Evolutionary conservation across 2,113 vertebrate genomes (phyloP).

Genomic region (Centropus bengalensis): DNA sequence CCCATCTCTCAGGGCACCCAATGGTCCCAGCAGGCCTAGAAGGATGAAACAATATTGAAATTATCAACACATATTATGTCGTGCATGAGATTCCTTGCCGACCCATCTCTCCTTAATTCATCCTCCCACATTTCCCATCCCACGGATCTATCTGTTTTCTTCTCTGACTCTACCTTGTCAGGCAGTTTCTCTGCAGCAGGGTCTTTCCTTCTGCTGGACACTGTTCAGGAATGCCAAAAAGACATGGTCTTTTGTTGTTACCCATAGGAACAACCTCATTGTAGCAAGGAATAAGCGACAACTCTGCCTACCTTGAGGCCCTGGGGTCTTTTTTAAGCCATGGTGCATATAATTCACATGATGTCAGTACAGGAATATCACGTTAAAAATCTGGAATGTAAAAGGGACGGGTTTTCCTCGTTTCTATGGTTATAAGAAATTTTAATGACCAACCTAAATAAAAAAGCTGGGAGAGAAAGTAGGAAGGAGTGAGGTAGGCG

Average conservation of each 20-base stretch:
- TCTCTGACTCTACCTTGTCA: neutral
- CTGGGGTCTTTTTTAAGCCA: neutral
- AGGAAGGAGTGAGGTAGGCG: conserved; percentile 55
- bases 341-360: neutral
- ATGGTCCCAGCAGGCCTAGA: neutral
- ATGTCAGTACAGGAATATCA: conserved; percentile 51
- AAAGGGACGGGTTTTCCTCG: conserved; percentile 60
- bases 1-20: neutral
- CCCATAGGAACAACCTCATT: neutral
- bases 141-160: neutral
- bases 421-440: conserved; percentile 67
- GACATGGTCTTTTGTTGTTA: neutral
- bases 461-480: conserved; percentile 61
- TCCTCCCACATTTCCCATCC: neutral
- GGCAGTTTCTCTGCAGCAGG: neutral
- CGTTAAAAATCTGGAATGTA: neutral
- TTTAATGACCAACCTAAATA: conserved; percentile 66
- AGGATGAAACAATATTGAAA: neutral
- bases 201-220: neutral
- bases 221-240: neutral
- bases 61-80: neutral
- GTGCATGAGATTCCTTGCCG: neutral
- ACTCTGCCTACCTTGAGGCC: neutral
- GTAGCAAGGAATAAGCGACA: neutral
- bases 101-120: neutral